phyloP scores from a whole-genome alignment of 2,797 vertebrate genomes.

The Lagorchestes hirsutus region DNA sequence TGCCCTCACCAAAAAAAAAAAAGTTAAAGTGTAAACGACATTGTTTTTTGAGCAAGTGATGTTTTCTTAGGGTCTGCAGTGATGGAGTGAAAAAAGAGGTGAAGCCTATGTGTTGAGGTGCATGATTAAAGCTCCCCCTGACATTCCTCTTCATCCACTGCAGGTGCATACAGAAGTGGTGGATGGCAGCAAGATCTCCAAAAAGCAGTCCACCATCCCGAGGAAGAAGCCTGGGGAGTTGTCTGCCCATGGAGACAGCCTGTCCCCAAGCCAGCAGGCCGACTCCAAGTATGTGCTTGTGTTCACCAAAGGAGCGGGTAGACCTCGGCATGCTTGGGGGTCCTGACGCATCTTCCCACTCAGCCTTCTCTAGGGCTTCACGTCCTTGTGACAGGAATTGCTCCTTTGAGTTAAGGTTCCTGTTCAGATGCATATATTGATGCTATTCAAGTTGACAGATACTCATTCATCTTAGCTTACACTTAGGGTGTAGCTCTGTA shows the following conservation, averaged over 20 bases:
- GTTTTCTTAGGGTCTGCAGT: neutral
- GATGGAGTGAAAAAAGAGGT: neutral
- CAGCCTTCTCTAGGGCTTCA: neutral
- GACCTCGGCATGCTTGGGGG: neutral
- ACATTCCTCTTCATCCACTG: neutral
- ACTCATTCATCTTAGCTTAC: neutral
- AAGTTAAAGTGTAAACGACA: neutral
- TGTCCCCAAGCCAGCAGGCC: conserved; percentile 79
- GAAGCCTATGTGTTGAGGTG: neutral
- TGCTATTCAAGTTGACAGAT: neutral
- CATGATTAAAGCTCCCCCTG: neutral
- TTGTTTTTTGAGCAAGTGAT: neutral
- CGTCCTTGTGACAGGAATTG: neutral
- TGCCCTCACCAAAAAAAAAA: neutral
- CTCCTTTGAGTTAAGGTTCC: neutral
- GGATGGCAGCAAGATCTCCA: conserved; percentile 80
- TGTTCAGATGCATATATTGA: neutral
- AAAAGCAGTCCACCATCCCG: conserved; percentile 82
- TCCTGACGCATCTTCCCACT: neutral
- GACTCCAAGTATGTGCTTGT: conserved; percentile 84
- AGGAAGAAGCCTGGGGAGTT: conserved; percentile 87
- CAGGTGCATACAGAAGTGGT: conserved; percentile 72
- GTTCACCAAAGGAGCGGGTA: neutral
- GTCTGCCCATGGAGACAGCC: conserved; percentile 73
- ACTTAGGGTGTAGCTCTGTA: neutral